Conservation (phyloP, 2,888 invertebrate genomes). For the Orchesellides sinensis region DNA sequence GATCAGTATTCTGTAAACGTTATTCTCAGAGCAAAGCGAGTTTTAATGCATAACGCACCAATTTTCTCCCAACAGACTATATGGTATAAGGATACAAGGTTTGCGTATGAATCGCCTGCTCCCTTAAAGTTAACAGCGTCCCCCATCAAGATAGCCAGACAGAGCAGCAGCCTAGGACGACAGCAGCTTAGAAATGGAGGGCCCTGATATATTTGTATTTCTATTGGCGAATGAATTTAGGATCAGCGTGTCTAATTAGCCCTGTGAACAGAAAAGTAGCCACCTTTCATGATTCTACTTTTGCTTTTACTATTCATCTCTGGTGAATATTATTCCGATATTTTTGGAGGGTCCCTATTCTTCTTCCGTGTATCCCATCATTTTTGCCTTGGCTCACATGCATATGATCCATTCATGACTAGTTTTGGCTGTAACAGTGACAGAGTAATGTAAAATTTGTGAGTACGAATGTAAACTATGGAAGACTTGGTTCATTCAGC, state of each 20-base stretch:
- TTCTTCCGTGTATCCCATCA: neutral
- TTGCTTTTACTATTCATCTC: slow-evolving; percentile 34
- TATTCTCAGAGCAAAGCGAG: no score
- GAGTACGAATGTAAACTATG: slow-evolving; percentile 3
- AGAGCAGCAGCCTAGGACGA: no score
- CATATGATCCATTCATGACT: neutral
- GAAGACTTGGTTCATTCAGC: slow-evolving; percentile 19
- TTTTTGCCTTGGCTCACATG: no score
- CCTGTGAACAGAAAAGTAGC: slow-evolving; percentile 68
- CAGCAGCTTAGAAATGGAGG: slow-evolving; percentile 12
- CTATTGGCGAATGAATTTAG: slow-evolving; percentile 66
- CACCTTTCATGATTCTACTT: slow-evolving; percentile 46
- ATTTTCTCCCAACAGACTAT: no score
- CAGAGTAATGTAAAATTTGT: slow-evolving; percentile 9
- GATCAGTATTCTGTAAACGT: no score
- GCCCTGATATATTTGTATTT: slow-evolving; percentile 44
- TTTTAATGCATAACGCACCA: no score
- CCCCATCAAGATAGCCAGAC: no score
- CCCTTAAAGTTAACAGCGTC: no score
- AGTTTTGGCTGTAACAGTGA: slow-evolving; percentile 1
- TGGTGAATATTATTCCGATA: slow-evolving; percentile 22
- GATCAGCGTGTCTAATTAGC: slow-evolving; percentile 71
- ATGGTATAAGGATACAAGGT: no score
- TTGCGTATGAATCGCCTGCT: no score
- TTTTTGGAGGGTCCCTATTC: slow-evolving; percentile 11